These are phyloP conservation scores for Dasysyrphus tricinctus DNA, from an alignment of 2,888 invertebrate genomes.

Conservation along the genomic window DNA sequence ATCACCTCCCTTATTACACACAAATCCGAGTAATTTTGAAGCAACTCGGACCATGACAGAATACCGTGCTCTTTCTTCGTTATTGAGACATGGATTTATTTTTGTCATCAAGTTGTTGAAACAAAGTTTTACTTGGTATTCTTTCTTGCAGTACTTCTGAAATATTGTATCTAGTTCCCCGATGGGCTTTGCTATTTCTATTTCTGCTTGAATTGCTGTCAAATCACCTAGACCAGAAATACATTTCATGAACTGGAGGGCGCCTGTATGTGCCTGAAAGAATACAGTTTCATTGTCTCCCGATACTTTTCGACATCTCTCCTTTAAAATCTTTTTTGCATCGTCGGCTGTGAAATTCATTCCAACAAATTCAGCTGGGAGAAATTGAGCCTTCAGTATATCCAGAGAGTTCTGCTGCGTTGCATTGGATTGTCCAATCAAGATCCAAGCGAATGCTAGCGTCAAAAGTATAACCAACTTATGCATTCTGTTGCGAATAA, in stretches of 20 bases:
- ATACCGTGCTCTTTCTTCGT: conserved; percentile 86
- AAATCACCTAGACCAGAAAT: conserved; percentile 86
- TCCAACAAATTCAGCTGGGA: conserved; percentile 79
- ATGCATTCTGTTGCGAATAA: conserved; percentile 31
- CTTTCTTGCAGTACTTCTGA: conserved; percentile 89
- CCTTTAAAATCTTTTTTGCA: conserved; percentile 85
- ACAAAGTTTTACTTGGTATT: conserved; percentile 83
- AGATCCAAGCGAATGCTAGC: conserved; percentile 18
- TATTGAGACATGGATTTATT: conserved; percentile 87
- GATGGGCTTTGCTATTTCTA: conserved; percentile 87
- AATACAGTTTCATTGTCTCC: conserved; percentile 85
- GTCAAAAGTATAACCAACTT: conserved; percentile 42
- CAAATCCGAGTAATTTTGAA: conserved; percentile 87
- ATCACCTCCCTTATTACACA: conserved; percentile 91
- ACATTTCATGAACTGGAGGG: conserved; percentile 84
- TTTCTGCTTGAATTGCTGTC: conserved; percentile 86
- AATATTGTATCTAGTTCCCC: conserved; percentile 89
- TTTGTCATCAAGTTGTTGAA: conserved; percentile 85
- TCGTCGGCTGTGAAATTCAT: conserved; percentile 83
- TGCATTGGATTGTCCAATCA: conserved; percentile 53
- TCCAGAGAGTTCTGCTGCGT: conserved; percentile 77
- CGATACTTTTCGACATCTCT: conserved; percentile 88
- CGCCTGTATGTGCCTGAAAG: conserved; percentile 84
- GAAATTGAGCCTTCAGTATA: conserved; percentile 78
- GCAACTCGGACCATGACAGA: conserved; percentile 87